Base-by-base conservation (phyloP, 2,888 invertebrate genomes). In the Eristalis pertinax region DNA sequence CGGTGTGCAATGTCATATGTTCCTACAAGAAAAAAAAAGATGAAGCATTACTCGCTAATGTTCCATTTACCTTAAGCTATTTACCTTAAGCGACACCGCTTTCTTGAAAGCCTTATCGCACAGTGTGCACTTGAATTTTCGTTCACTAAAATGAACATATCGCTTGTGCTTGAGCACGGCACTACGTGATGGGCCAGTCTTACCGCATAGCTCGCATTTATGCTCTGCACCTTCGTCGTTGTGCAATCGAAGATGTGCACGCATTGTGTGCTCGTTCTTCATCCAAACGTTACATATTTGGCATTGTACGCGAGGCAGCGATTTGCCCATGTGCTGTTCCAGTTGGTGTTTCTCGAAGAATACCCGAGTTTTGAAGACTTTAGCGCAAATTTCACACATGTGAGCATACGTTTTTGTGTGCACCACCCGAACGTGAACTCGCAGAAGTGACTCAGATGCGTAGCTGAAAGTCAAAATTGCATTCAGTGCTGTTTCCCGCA, bases 21-120 rank as follows among this genome's bases (percentile, higher is more conserved):
- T 90, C 90, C 88, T 89, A 50, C 11, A 88, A 11, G 5, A 15
- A 32, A 4, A 15, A 1, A 19, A 26, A 26, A 26, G 1, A 26
- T 4, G 26, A 1, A 26, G 26, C 26, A 26, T n/a, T n/a, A n/a
- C n/a, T n/a, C n/a, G n/a, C n/a, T n/a, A n/a, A n/a, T n/a, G n/a
- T n/a, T n/a, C n/a, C n/a, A n/a, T n/a, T n/a, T n/a, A n/a, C n/a
- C n/a, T 0, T 15, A 0, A n/a, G 0, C 7, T 4, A 32, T 11
- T 83, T 73, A 89, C 89, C 67, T 89, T 90, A 32, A 89, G 43
- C 24, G 89, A 78, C 11, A 89, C 89, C n/a, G 89, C 86, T 29
- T 89, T 70, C 56, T 90, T 90, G 38, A 90, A 90, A 4, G 89
- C 89, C 64, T 90, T 90, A 0, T 90, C 89, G 60, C 90, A 90